phyloP scores from a whole-genome alignment of 1,140 invertebrate species.

The Cydia amplana region DNA sequence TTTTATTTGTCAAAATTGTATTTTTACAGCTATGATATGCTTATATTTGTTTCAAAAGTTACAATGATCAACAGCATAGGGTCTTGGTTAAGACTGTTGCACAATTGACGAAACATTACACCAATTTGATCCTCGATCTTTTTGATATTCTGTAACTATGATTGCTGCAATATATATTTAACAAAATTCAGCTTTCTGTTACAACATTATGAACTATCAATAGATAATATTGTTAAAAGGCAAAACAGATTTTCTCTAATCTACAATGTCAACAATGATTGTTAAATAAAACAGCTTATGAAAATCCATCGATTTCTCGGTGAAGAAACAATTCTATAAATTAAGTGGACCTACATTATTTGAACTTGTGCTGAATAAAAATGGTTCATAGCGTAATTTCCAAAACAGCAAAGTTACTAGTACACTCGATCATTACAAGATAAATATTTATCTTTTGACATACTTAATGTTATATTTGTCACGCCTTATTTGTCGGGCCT shows the following conservation, averaged over 20 bases:
- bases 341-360: conserved; percentile 75
- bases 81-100: conserved; percentile 65
- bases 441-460: background rate
- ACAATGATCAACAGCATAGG: conserved; percentile 79
- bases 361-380: conserved; percentile 75
- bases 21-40: conserved; percentile 92
- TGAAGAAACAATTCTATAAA: conserved; percentile 70
- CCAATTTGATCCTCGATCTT: conserved; percentile 64
- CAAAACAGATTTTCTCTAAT: conserved; percentile 77
- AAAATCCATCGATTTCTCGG: conserved; percentile 54
- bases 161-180: conserved; percentile 46
- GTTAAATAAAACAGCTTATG: conserved; percentile 76
- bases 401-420: conserved; percentile 37
- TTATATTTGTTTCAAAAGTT: conserved; percentile 88
- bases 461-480: background rate
- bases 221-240: conserved; percentile 71
- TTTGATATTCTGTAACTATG: conserved; percentile 67
- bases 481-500: background rate
- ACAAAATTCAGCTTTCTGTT: conserved; percentile 75
- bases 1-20: conserved; percentile 86
- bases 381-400: conserved; percentile 66
- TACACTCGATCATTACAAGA: background rate
- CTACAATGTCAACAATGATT: conserved; percentile 78
- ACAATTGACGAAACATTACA: conserved; percentile 74
- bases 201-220: conserved; percentile 71